A percentile compares a stretch with the other conserved stretches of the same genome.
These are phyloP conservation scores for Psilopogon haemacephalus DNA, from an alignment of 2,113 vertebrate species.

Conservation along the genomic window DNA sequence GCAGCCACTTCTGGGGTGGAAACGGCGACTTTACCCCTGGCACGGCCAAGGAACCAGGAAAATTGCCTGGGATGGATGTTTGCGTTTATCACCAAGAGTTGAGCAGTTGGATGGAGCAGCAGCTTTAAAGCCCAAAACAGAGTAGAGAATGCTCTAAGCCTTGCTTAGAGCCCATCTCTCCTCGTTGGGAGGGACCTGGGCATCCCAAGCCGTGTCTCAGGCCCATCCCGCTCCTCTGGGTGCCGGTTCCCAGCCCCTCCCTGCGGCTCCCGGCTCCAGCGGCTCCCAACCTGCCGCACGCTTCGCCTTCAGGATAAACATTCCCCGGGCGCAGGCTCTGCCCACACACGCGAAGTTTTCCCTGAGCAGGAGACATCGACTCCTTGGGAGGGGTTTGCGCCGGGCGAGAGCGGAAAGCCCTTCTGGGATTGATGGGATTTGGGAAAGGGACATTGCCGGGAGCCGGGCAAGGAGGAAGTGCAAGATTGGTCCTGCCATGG, in stretches of 20 bases:
- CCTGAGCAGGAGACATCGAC: not conserved
- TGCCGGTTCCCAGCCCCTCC: not conserved
- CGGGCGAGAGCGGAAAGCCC: not conserved
- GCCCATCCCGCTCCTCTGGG: not conserved
- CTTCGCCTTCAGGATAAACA: constrained; percentile 30
- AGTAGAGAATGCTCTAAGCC: not conserved
- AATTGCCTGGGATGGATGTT: accelerated
- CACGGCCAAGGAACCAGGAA: not conserved
- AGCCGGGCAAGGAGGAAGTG: accelerated
- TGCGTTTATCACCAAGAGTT: accelerated
- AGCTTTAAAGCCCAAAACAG: not conserved
- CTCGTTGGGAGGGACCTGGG: not conserved
- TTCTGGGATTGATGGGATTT: not conserved
- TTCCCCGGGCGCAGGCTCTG: constrained; percentile 3
- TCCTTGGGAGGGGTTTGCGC: not conserved
- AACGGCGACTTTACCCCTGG: not conserved
- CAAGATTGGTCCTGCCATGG: accelerated
- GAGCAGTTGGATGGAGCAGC: not conserved
- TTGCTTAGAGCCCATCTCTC: not conserved
- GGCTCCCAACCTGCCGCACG: not conserved
- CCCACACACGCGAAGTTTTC: not conserved
- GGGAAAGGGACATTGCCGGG: not conserved
- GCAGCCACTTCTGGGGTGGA: not conserved
- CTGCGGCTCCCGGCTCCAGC: not conserved
- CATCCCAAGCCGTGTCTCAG: not conserved